Evolutionary conservation across 2,888 invertebrate genomes (phyloP).

Genomic region (Tineola bisselliella): DNA sequence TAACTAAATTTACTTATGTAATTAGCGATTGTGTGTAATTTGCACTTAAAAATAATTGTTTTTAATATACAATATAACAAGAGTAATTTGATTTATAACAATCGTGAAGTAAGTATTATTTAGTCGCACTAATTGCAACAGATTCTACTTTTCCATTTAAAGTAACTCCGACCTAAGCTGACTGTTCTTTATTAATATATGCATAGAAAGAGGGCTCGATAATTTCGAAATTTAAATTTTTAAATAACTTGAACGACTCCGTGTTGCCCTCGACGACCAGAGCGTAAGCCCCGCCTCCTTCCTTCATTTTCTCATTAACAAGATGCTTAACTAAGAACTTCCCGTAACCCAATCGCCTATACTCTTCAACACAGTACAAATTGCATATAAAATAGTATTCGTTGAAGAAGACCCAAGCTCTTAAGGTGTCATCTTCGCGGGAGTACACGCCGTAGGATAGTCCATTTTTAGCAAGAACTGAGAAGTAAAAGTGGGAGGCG

Average conservation of each 20-base stretch:
- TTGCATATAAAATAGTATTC: conserved; percentile 24
- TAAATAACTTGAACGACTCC: conserved; percentile 20
- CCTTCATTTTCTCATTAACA: conserved; percentile 21
- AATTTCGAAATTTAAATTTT: conserved; percentile 21
- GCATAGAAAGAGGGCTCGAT: conserved; percentile 1
- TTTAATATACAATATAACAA: no score
- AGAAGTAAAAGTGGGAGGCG: conserved; percentile 13
- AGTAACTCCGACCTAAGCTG: no score
- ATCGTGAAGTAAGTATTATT: no score
- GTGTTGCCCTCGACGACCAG: conserved; percentile 22
- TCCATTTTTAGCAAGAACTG: conserved; percentile 11
- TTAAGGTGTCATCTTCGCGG: conserved; percentile 17
- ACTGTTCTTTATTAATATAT: background rate
- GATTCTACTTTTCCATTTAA: no score
- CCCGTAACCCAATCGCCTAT: conserved; percentile 23
- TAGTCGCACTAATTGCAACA: no score
- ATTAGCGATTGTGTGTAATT: no score
- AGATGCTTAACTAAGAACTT: conserved; percentile 22
- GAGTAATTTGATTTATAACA: no score
- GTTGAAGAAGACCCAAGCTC: conserved; percentile 26
- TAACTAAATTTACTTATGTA: no score
- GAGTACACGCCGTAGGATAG: conserved; percentile 21
- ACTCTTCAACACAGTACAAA: conserved; percentile 22
- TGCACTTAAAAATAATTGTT: no score
- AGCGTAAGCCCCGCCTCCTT: conserved; percentile 23